A percentile compares a stretch with the other conserved stretches of the same genome.
Conservation (phyloP, 2,113 vertebrate genomes). For the Ahaetulla prasina region DNA sequence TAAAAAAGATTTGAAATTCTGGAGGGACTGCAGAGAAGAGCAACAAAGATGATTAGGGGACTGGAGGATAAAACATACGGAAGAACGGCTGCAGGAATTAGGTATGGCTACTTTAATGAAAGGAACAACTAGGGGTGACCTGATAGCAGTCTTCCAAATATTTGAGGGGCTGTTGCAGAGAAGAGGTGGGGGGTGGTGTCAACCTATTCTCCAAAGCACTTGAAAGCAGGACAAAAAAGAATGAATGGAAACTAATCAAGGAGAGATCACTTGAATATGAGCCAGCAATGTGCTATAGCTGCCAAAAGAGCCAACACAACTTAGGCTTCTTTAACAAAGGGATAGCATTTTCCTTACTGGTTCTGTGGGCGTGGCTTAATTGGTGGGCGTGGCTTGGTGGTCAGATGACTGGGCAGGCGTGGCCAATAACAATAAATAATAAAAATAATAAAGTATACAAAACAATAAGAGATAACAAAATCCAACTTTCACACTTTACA, state of each 20-base stretch:
- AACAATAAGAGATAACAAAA: too few relatives aligned
- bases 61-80: background rate
- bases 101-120: background rate
- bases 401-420: too few relatives aligned
- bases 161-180: background rate
- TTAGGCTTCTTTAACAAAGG: too few relatives aligned
- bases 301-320: too few relatives aligned
- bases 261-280: background rate
- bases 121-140: background rate
- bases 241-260: background rate
- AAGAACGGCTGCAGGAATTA: background rate
- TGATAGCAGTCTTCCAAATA: background rate
- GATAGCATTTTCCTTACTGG: too few relatives aligned
- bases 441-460: too few relatives aligned
- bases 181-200: background rate
- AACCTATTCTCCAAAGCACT: background rate
- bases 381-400: too few relatives aligned
- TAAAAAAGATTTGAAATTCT: background rate
- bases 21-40: background rate
- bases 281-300: too few relatives aligned
- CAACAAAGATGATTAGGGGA: background rate
- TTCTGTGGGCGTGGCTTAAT: too few relatives aligned
- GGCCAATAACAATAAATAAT: too few relatives aligned
- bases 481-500: too few relatives aligned
- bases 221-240: background rate